A percentile compares a stretch with the other conserved stretches of the same genome.
phyloP scores from a whole-genome alignment of 2,888 invertebrate genomes.

The Drosophila mimetica region DNA sequence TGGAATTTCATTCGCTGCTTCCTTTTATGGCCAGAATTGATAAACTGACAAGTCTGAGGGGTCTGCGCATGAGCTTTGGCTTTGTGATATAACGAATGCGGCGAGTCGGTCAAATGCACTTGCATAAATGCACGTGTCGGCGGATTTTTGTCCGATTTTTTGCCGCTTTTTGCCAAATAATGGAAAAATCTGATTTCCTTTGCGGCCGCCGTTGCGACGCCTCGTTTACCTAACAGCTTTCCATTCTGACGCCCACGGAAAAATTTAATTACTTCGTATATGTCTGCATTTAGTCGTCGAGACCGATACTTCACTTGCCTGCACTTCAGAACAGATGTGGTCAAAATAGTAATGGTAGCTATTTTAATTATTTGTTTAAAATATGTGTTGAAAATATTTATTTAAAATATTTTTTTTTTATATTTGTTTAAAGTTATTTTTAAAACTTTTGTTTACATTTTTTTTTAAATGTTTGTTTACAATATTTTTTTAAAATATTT shows the following conservation, averaged over 20 bases:
- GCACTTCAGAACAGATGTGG: constrained; percentile 9
- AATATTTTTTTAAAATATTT: too few relatives aligned
- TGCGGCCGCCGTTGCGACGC: constrained; percentile 5
- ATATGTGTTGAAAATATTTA: too few relatives aligned
- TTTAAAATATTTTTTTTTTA: too few relatives aligned
- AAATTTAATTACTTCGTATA: constrained; percentile 24
- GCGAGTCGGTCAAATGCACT: constrained; percentile 25
- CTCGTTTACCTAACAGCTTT: constrained; percentile 18
- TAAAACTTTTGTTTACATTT: too few relatives aligned
- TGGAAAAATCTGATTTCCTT: constrained; percentile 20
- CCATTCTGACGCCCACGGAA: constrained; percentile 19
- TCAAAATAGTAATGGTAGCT: neutral
- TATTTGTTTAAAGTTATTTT: too few relatives aligned
- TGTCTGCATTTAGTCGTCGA: constrained; percentile 19
- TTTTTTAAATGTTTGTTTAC: too few relatives aligned
- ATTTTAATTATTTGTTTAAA: too few relatives aligned
- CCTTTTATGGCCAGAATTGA: constrained; percentile 21
- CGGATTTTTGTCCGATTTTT: constrained; percentile 11
- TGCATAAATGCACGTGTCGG: constrained; percentile 48
- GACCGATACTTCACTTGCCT: neutral
- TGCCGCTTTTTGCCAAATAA: constrained; percentile 26
- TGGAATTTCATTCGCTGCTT: constrained; percentile 26
- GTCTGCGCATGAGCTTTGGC: neutral
- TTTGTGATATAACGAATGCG: constrained; percentile 10
- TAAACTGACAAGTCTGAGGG: constrained; percentile 1